Percentiles rank a stretch among this genome's conserved stretches.
These are phyloP conservation scores for Lymantria dispar DNA, from an alignment of 2,888 invertebrate species.

Conservation along the genomic window DNA sequence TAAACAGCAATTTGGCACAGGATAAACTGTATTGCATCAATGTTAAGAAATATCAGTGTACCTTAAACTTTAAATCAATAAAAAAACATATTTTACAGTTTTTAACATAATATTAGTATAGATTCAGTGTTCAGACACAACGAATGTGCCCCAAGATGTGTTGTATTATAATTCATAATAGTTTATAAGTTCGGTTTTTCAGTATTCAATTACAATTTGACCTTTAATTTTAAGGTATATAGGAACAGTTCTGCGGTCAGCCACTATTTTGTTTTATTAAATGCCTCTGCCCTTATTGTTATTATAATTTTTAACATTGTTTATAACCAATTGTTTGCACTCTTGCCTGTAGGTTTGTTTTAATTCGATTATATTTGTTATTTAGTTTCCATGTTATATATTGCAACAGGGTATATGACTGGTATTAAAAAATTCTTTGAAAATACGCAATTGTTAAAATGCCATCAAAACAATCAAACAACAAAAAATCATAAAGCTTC, in stretches of 20 bases:
- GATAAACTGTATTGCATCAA: constrained; percentile 28
- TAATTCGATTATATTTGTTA: constrained; percentile 37
- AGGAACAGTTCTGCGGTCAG: constrained; percentile 27
- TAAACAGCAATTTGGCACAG: constrained; percentile 45
- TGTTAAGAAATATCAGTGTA: constrained; percentile 35
- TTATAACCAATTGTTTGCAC: constrained; percentile 42
- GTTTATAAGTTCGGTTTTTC: constrained; percentile 57
- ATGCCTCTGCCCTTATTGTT: constrained; percentile 57
- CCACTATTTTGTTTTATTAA: constrained; percentile 42
- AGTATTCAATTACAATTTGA: constrained; percentile 56
- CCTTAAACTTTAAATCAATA: constrained; percentile 25
- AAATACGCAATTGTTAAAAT: no score
- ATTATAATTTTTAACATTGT: constrained; percentile 33
- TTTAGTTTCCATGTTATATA: constrained; percentile 15
- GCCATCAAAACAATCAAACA: no score
- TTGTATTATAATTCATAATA: constrained; percentile 61
- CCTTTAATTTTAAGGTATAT: constrained; percentile 43
- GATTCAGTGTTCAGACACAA: constrained; percentile 65
- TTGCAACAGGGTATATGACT: no score
- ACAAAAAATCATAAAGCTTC: no score
- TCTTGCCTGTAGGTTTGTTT: constrained; percentile 61
- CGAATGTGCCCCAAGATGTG: constrained; percentile 56
- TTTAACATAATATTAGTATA: constrained; percentile 39
- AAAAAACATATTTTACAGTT: constrained; percentile 24
- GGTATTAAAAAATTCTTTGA: no score